These are phyloP conservation scores for Eciton burchellii DNA, from an alignment of 1,140 invertebrate genomes.

Conservation along the genomic window DNA sequence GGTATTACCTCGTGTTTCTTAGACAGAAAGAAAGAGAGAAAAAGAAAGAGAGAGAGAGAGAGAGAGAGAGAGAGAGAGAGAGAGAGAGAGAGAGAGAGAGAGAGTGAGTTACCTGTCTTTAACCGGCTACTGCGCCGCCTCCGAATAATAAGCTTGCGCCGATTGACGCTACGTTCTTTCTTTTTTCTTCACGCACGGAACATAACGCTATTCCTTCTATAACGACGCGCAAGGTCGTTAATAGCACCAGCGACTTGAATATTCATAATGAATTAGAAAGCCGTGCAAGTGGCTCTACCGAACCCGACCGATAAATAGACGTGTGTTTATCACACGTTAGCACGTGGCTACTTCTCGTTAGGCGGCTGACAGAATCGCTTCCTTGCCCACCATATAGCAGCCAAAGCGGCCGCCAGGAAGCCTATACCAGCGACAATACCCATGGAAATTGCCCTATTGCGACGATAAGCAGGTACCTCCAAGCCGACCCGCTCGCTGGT, in stretches of 20 bases:
- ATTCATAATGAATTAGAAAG: slow-evolving; percentile 14
- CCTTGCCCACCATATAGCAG: slow-evolving; percentile 87
- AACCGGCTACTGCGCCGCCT: no score
- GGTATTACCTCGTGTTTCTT: background rate
- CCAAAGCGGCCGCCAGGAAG: slow-evolving; percentile 87
- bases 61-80: no score
- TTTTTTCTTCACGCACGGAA: background rate
- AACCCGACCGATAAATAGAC: background rate
- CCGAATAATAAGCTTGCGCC: no score
- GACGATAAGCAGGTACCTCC: slow-evolving; percentile 88
- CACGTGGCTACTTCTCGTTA: slow-evolving; percentile 74
- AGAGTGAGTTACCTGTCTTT: no score
- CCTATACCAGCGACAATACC: slow-evolving; percentile 87
- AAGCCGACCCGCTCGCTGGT: slow-evolving; percentile 86
- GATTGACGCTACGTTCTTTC: background rate
- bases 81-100: no score
- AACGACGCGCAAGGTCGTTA: background rate
- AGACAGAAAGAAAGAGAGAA: no score
- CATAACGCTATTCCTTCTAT: background rate
- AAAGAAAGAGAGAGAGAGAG: no score
- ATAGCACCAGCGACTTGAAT: slow-evolving; percentile 22
- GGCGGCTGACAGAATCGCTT: slow-evolving; percentile 83
- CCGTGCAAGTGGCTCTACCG: background rate
- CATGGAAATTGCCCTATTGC: slow-evolving; percentile 88
- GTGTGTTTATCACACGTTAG: background rate